These are phyloP conservation scores for Acrocephalus scirpaceus DNA, from an alignment of 2,797 vertebrate genomes.

Conservation along the genomic window DNA sequence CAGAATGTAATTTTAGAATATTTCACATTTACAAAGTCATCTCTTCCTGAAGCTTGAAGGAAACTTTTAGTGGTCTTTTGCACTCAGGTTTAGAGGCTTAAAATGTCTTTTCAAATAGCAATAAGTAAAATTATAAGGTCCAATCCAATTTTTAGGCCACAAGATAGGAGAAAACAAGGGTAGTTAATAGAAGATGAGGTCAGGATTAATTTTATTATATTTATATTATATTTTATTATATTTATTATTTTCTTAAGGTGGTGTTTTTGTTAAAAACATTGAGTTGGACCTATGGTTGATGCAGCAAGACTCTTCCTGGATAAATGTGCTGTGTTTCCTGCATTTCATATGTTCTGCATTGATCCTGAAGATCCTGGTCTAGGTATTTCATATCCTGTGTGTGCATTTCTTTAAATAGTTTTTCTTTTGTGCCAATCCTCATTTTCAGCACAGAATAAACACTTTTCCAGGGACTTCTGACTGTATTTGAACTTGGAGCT, in stretches of 20 bases:
- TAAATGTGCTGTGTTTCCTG: neutral
- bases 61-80: neutral
- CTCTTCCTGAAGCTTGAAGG: neutral
- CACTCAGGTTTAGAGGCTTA: neutral
- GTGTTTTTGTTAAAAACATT: neutral
- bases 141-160: neutral
- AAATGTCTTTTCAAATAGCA: neutral
- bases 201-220: neutral
- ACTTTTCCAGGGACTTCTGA: neutral
- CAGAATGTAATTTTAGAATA: neutral
- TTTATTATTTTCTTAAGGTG: neutral
- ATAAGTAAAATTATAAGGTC: neutral
- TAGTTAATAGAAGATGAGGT: neutral
- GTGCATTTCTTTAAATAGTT: neutral
- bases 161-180: neutral
- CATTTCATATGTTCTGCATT: neutral
- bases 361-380: neutral
- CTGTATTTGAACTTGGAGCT: neutral
- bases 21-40: neutral
- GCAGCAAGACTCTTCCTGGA: neutral
- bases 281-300: neutral
- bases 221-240: neutral
- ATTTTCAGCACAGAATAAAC: neutral
- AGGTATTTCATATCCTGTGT: fast-evolving
- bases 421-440: neutral